phyloP scores from a whole-genome alignment of 2,797 vertebrate genomes.

The Paratrypauchen microcephalus region DNA sequence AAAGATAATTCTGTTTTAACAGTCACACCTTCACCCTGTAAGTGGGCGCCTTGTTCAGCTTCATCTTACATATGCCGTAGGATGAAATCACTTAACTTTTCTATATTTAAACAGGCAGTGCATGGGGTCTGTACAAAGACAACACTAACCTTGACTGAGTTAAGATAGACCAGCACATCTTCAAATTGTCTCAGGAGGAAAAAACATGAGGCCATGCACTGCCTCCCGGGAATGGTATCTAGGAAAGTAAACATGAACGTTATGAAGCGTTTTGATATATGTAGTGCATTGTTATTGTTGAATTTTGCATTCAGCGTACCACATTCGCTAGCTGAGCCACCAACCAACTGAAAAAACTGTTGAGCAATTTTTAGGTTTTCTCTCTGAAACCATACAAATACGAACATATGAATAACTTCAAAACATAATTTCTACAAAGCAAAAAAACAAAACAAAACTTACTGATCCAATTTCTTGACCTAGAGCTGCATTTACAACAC shows the following conservation, averaged over 20 bases:
- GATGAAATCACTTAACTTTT: slow-evolving; percentile 15
- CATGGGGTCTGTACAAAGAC: neutral
- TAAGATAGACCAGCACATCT: slow-evolving; percentile 96
- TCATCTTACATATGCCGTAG: slow-evolving; percentile 14
- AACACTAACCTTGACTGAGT: slow-evolving; percentile 92
- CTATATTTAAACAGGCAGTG: slow-evolving; percentile 4
- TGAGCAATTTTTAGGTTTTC: slow-evolving; percentile 96
- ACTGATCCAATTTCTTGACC: slow-evolving; percentile 95
- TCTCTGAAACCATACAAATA: slow-evolving; percentile 73
- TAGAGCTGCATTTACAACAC: slow-evolving; percentile 93
- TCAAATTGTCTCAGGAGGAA: slow-evolving; percentile 94
- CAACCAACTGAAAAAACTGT: slow-evolving; percentile 96
- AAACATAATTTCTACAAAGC: neutral
- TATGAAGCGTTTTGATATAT: neutral
- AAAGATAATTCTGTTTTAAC: slow-evolving; percentile 29
- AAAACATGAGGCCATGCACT: slow-evolving; percentile 98
- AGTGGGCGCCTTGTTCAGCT: slow-evolving; percentile 28
- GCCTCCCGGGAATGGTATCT: slow-evolving; percentile 99
- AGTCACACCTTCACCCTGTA: slow-evolving; percentile 27
- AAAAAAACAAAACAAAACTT: slow-evolving; percentile 67
- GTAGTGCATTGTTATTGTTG: slow-evolving; percentile 14
- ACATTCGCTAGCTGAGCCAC: slow-evolving; percentile 95
- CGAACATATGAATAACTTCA: neutral
- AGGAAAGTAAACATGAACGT: slow-evolving; percentile 41
- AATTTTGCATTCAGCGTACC: slow-evolving; percentile 72